A percentile compares a stretch with the other conserved stretches of the same genome.
These are phyloP conservation scores for Boulengerochromis microlepis DNA, from an alignment of 2,113 vertebrate species.

Conservation along the genomic window DNA sequence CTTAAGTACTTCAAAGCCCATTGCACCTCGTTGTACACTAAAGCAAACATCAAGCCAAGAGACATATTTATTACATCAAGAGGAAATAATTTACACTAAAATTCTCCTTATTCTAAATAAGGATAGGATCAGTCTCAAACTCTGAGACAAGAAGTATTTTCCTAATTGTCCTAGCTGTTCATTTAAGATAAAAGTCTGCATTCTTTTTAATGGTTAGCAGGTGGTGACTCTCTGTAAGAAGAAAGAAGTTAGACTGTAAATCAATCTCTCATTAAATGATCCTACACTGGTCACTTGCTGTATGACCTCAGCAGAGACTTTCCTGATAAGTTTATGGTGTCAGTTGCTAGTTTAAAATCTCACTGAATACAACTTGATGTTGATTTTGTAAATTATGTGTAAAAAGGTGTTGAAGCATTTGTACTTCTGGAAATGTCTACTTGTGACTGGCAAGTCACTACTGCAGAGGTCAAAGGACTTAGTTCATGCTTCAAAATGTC, in stretches of 20 bases:
- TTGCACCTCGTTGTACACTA: not conserved
- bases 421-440: not conserved
- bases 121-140: not conserved
- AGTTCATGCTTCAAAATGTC: not conserved
- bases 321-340: not conserved
- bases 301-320: not conserved
- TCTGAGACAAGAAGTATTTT: not conserved
- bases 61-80: not conserved
- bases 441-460: not conserved
- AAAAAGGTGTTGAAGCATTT: not conserved
- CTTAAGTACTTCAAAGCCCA: not conserved
- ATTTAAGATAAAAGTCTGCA: not conserved
- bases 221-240: not conserved
- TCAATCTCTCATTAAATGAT: not conserved
- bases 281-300: rapidly evolving
- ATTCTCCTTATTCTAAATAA: not conserved
- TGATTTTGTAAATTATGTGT: not conserved
- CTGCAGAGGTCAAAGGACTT: not conserved
- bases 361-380: not conserved
- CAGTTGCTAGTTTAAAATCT: not conserved
- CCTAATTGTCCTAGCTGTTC: not conserved
- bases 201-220: not conserved
- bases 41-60: not conserved
- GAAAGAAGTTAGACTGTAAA: not conserved
- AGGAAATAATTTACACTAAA: not conserved